phyloP scores from a whole-genome alignment of 2,113 vertebrate species.

The Oncorhynchus masou region DNA sequence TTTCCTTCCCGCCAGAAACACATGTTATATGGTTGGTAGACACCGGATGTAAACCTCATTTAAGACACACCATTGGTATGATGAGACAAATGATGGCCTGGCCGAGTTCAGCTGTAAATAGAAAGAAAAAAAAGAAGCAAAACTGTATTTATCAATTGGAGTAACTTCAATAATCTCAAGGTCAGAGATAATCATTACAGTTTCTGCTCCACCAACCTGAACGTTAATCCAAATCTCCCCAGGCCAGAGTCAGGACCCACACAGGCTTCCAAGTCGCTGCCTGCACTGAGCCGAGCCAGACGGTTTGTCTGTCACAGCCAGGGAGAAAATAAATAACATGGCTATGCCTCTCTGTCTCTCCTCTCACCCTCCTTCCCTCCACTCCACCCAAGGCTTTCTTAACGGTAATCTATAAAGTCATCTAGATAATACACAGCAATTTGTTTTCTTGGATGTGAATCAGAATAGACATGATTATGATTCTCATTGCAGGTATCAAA shows the following conservation, averaged over 20 bases:
- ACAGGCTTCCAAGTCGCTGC: constrained; percentile 39
- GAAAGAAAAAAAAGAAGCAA: constrained; percentile 11
- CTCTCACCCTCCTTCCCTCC: not conserved
- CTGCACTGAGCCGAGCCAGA: constrained; percentile 15
- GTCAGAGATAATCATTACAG: constrained; percentile 64
- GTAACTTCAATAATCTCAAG: constrained; percentile 67
- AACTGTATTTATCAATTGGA: constrained; percentile 60
- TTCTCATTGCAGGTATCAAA: not conserved
- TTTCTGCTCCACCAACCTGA: constrained; percentile 70
- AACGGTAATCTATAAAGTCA: constrained; percentile 40
- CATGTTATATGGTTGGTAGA: constrained; percentile 6
- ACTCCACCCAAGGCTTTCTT: constrained; percentile 30
- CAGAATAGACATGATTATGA: not conserved
- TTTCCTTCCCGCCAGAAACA: constrained; percentile 9
- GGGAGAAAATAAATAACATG: constrained; percentile 47
- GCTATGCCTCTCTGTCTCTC: constrained; percentile 8
- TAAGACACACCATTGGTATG: not conserved
- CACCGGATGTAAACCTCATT: constrained; percentile 17
- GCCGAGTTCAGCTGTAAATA: not conserved
- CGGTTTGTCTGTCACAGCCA: constrained; percentile 41
- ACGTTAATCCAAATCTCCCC: constrained; percentile 65
- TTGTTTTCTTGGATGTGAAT: constrained; percentile 31
- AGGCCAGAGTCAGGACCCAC: constrained; percentile 27
- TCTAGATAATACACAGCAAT: constrained; percentile 19
- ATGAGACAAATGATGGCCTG: constrained; percentile 25